phyloP scores from a whole-genome alignment of 2,797 vertebrate species.

The Gallinago solitaria region DNA sequence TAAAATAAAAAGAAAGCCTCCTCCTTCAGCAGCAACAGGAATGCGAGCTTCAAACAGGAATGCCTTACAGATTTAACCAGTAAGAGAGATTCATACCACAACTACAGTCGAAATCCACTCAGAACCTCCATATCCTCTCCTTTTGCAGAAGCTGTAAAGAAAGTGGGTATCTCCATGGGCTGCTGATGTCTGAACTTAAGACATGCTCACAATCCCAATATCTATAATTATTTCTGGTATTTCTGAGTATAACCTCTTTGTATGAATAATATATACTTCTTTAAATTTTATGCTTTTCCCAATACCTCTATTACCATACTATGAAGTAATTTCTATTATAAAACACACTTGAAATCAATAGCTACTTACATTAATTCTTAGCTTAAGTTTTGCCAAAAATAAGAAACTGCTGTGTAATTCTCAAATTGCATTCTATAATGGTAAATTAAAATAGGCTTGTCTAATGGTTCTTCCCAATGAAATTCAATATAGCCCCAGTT shows the following conservation, averaged over 20 bases:
- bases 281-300: not conserved
- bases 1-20: not conserved
- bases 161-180: not conserved
- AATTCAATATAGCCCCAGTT: not conserved
- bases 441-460: not conserved
- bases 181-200: not conserved
- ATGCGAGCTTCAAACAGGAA: not conserved
- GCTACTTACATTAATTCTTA: not conserved
- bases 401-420: not conserved
- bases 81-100: not conserved
- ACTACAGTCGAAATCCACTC: not conserved
- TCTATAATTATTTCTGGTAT: not conserved
- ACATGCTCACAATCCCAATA: not conserved
- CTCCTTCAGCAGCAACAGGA: not conserved
- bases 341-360: slow-evolving; percentile 36
- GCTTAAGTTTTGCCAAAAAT: not conserved
- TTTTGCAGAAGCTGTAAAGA: not conserved
- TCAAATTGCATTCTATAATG: not conserved
- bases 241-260: not conserved
- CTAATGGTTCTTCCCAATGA: not conserved
- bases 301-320: not conserved
- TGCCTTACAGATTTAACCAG: not conserved
- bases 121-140: not conserved
- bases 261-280: not conserved
- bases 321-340: slow-evolving; percentile 18